A percentile compares a stretch with the other conserved stretches of the same genome.
phyloP scores from a whole-genome alignment of 2,113 vertebrate genomes.

The Larimichthys polyactis region DNA sequence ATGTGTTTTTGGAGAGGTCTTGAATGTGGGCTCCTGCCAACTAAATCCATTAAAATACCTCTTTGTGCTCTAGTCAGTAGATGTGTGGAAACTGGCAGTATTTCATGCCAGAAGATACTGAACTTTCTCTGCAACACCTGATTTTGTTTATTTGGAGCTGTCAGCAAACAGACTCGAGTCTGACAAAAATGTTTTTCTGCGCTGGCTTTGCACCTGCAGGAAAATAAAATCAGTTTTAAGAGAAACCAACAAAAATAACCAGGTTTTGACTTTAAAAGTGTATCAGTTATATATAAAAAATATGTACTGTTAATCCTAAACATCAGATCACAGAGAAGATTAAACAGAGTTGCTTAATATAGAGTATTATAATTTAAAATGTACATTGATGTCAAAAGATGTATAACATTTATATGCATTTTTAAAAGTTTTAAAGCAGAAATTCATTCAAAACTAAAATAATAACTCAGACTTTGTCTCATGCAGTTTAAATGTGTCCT shows the following conservation, averaged over 20 bases:
- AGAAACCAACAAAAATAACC: background rate
- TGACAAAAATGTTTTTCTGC: background rate
- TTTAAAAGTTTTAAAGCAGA: background rate
- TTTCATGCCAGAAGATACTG: background rate
- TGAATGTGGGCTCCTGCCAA: background rate
- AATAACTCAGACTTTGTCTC: background rate
- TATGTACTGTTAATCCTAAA: background rate
- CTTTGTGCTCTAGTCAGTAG: background rate
- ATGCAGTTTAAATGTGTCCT: background rate
- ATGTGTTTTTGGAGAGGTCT: background rate
- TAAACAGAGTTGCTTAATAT: background rate
- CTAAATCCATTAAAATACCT: background rate
- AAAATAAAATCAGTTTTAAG: background rate
- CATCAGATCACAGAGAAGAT: background rate
- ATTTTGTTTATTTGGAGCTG: background rate
- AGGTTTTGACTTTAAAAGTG: background rate
- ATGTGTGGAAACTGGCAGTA: background rate
- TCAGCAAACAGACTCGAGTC: background rate
- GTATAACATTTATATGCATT: background rate
- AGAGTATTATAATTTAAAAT: background rate
- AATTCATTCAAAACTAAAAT: slow-evolving; percentile 1
- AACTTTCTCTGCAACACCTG: background rate
- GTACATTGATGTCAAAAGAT: no score
- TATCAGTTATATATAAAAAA: background rate
- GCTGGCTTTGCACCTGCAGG: background rate